Evolutionary conservation across 2,888 invertebrate genomes (phyloP), one percentile per base, ranked within the genome.

Genomic region (Phorcus lineatus): DNA sequence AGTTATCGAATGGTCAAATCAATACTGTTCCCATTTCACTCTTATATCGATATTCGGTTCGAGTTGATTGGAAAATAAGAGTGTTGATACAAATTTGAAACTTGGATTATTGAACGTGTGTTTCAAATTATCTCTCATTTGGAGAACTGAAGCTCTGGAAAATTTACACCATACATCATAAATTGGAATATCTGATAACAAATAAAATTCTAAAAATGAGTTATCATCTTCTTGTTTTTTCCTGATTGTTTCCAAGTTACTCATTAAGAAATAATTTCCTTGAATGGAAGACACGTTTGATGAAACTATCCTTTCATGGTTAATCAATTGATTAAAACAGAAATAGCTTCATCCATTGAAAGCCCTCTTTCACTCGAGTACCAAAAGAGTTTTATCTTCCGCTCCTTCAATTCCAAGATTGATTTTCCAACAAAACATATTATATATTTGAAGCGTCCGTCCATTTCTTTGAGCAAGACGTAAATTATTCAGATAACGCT

Each of bases 41-140:
- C 47, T 47, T 47, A 4, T 13, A 62, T 62, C 62, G 62, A 62
- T 62, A 62, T 28, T 62, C 28, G 62, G 62, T 24, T 28, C 28
- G 62, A 62, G 28, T 62, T 62, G 62, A 62, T 62, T 62, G 62
- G 47, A 62, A 62, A 62, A 62, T 62, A 24, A 62, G 62, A 24
- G 62, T 28, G 62, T 24, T 62, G 28, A 16, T 62, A 28, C 62
- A 62, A 62, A 62, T 62, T 62, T 24, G 62, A 9, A 62, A 62
- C 28, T 13, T 6, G 28, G 62, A 62, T 62, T 62, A 62, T 62
- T 17, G 62, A 28, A 62, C 28, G 24, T 16, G 28, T 62, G 62
- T 62, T 62, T 24, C 28, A 62, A 62, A 62, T 62, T 62, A 28
- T 62, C 62, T 62, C 28, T 47, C 28, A 62, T 62, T 62, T 62